phyloP scores from a whole-genome alignment of 1,140 invertebrate species.

The Andricus grossulariae region DNA sequence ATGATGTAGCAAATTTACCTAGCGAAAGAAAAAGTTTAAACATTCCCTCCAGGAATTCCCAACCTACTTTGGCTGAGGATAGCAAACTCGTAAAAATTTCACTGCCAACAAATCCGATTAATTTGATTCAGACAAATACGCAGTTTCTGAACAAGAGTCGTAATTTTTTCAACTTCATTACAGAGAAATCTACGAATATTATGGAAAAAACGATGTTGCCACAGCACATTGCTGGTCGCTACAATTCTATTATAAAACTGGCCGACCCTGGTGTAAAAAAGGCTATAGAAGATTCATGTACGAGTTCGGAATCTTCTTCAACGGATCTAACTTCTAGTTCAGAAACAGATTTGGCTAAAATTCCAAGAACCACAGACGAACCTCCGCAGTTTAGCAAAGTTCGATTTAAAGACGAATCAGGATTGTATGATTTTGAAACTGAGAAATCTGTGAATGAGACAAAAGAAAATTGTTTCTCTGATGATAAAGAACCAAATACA shows the following conservation, averaged over 20 bases:
- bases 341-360: constrained; percentile 2
- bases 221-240: constrained; percentile 59
- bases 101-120: constrained; percentile 65
- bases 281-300: constrained; percentile 20
- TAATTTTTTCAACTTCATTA: constrained; percentile 71
- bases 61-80: constrained; percentile 60
- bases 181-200: constrained; percentile 72
- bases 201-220: constrained; percentile 72
- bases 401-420: constrained; percentile 4
- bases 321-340: constrained; percentile 32
- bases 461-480: neutral
- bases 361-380: constrained; percentile 12
- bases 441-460: neutral
- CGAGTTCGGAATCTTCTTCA: neutral
- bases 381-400: neutral
- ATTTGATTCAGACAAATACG: constrained; percentile 67
- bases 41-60: constrained; percentile 2
- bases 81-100: constrained; percentile 68
- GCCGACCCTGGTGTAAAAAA: constrained; percentile 34
- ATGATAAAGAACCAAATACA: neutral
- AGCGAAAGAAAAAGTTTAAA: constrained; percentile 21
- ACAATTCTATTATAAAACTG: constrained; percentile 51
- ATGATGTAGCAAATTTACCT: constrained; percentile 22
- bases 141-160: constrained; percentile 70
- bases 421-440: neutral